Evolutionary conservation across 2,113 vertebrate genomes (phyloP), one percentile per base, ranked within the genome.

Genomic region (Hydropotes inermis): DNA sequence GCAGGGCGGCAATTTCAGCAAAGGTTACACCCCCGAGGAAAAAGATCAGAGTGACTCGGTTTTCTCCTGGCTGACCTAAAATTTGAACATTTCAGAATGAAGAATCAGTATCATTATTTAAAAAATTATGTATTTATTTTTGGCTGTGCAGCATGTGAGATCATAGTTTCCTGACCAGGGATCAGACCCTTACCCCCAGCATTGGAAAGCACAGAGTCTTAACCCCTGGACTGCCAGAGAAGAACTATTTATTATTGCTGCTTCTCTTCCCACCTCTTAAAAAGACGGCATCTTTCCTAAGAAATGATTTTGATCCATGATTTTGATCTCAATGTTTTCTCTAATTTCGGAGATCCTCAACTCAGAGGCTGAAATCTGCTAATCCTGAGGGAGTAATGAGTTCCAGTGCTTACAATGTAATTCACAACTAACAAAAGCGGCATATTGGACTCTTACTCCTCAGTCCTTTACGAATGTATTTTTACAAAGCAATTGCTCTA

Each of bases 11-110:
- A 19, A 99, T 99, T 96, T 99, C 99, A 0, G 99, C 99, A 0
- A 99, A 99, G 0, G 99, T 99, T 33, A 99, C 99, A 0, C 99
- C 99, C 0, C 99, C 99, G 1, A 99, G 99, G 98, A 99, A 99
- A 98, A 99, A 99, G 47, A 99, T 99, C 97, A 99, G 98, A 0
- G 99, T 99, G 7, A 99, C 99, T 94, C 99, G 98, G 98, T 99
- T 99, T 98, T 99, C 99, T 91, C 99, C 99, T 0, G 99, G 99
- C 54, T 99, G 99, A 96, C 99, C 99, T 99, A 98, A 14, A 89
- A 88, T 27, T 47, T 27, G 91, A 52, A 97, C 6, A 91, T 91
- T 88, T 91, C 89, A 96, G 70, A 94, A 88, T 70, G 74, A 60
- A 90, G 39, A 78, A 81, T 28, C 52, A 79, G 21, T 39, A 85